A percentile compares a stretch with the other conserved stretches of the same genome.
These are phyloP conservation scores for Glyptemys insculpta DNA, from an alignment of 2,797 vertebrate genomes.

Conservation along the genomic window DNA sequence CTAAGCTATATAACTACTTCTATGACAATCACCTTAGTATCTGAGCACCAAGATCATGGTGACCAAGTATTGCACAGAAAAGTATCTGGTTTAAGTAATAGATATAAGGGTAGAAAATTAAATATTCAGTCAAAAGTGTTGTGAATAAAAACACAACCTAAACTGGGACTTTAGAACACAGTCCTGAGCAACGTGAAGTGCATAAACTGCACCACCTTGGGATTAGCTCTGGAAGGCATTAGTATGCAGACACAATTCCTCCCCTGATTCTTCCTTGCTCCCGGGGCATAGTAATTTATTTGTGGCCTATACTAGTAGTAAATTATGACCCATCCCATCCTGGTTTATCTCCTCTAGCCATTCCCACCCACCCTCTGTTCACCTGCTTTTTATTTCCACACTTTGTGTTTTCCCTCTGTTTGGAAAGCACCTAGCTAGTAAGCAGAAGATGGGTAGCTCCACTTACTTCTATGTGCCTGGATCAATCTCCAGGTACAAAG, in stretches of 20 bases:
- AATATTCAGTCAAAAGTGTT: not conserved
- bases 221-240: slow-evolving; percentile 9
- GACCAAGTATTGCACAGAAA: slow-evolving; percentile 2
- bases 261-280: slow-evolving; percentile 38
- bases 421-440: slow-evolving; percentile 16
- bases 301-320: slow-evolving; percentile 43
- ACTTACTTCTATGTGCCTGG: not conserved
- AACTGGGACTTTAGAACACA: slow-evolving; percentile 6
- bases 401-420: not conserved
- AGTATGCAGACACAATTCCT: slow-evolving; percentile 60
- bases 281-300: slow-evolving; percentile 24
- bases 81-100: not conserved
- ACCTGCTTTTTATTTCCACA: not conserved
- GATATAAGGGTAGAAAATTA: not conserved
- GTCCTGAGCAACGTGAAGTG: slow-evolving; percentile 46
- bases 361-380: not conserved
- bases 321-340: slow-evolving; percentile 55
- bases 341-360: slow-evolving; percentile 29
- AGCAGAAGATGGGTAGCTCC: not conserved
- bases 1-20: not conserved
- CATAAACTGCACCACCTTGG: not conserved
- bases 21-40: not conserved
- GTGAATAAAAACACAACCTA: not conserved
- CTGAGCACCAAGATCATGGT: not conserved
- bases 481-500: slow-evolving; percentile 37